Evolutionary conservation across 2,797 vertebrate species (phyloP).

Genomic region (Gallinago stenura): DNA sequence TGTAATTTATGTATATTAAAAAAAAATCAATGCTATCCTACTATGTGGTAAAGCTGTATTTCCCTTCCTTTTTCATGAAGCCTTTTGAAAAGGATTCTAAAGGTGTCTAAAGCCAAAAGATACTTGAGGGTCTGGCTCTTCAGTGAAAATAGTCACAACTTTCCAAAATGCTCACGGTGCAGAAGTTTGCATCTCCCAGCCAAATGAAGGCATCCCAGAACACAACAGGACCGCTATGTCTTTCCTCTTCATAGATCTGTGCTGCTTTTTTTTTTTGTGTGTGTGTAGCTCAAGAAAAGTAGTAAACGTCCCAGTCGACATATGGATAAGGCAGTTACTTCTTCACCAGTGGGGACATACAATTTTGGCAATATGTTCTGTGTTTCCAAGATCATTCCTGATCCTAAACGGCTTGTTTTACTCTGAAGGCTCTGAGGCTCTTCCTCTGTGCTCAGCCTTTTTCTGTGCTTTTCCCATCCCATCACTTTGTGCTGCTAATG

Average conservation of each 20-base stretch:
- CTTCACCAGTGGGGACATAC: not conserved
- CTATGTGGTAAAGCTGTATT: not conserved
- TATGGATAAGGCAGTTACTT: not conserved
- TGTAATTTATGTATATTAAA: not conserved
- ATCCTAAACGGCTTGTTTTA: not conserved
- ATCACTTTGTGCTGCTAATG: not conserved
- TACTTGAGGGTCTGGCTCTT: not conserved
- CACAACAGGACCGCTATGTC: not conserved
- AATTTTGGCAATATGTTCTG: not conserved
- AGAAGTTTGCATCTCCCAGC: not conserved
- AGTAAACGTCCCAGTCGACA: not conserved
- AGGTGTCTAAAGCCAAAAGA: not conserved
- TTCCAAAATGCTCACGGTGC: not conserved
- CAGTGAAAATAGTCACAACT: not conserved
- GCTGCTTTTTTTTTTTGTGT: not conserved
- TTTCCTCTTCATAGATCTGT: not conserved
- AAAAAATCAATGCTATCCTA: not conserved
- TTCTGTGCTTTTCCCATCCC: not conserved
- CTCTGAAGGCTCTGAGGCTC: not conserved
- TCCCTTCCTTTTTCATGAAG: not conserved
- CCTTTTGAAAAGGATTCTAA: not conserved
- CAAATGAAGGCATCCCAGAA: not conserved
- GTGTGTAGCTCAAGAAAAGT: not conserved
- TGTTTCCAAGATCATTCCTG: not conserved
- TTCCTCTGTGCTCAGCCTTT: not conserved